These are phyloP conservation scores for Hycleus cichorii DNA, from an alignment of 1,140 invertebrate species.

Conservation along the genomic window DNA sequence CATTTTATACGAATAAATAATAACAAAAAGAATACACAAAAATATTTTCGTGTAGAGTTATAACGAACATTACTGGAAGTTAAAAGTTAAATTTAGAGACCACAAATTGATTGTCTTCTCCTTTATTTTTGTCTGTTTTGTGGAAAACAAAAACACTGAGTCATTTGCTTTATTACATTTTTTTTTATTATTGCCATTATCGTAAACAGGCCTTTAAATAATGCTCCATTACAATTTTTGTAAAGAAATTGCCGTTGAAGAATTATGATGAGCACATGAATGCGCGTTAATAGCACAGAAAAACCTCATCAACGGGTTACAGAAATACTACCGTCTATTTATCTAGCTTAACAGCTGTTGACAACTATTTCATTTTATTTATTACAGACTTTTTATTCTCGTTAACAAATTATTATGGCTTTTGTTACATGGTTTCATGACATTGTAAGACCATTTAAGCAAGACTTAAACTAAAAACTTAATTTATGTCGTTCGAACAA, in stretches of 20 bases:
- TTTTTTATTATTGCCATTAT: neutral
- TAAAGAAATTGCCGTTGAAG: neutral
- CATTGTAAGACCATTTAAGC: too few species aligned
- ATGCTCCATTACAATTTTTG: too few species aligned
- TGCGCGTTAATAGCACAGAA: neutral
- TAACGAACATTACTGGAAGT: neutral
- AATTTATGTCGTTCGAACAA: too few species aligned
- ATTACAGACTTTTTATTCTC: too few species aligned
- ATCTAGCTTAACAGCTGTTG: too few species aligned
- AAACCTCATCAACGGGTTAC: too few species aligned
- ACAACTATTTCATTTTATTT: too few species aligned
- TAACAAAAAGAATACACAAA: neutral
- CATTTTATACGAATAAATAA: neutral
- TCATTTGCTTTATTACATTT: constrained; percentile 1
- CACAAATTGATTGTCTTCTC: neutral
- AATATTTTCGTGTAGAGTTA: neutral
- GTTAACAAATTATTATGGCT: too few species aligned
- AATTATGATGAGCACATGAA: constrained; percentile 11
- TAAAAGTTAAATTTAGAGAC: neutral
- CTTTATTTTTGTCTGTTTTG: neutral
- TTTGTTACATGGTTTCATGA: too few species aligned
- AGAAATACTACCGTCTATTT: too few species aligned
- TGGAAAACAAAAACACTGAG: neutral
- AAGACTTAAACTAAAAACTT: too few species aligned
- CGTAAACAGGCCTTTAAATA: constrained; percentile 8